A percentile compares a stretch with the other conserved stretches of the same genome.
Evolutionary conservation across 2,888 invertebrate genomes (phyloP).

Genomic region (Pristionchus mayeri): DNA sequence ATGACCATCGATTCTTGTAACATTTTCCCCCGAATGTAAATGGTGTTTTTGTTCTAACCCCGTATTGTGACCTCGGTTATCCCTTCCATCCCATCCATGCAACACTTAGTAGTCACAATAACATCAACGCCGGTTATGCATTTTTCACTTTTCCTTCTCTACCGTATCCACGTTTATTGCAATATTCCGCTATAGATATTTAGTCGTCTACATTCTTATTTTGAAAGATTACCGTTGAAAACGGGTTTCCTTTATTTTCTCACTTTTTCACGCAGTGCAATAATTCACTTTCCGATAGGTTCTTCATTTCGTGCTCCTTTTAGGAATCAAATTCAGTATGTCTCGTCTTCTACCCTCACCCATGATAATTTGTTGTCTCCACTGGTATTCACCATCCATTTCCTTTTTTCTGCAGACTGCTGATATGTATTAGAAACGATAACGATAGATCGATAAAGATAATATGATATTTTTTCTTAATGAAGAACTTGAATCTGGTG

Average conservation of each 20-base stretch:
- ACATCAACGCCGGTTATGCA: neutral
- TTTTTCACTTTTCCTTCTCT: neutral
- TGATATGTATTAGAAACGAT: constrained; percentile 2
- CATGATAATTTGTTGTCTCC: constrained; percentile 5
- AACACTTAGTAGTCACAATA: constrained; percentile 31
- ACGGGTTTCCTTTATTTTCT: neutral
- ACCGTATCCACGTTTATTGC: constrained; percentile 29
- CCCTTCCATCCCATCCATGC: constrained; percentile 20
- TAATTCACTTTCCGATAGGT: constrained; percentile 37
- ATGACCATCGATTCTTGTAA: neutral
- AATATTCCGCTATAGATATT: neutral
- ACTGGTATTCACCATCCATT: neutral
- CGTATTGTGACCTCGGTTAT: constrained; percentile 36
- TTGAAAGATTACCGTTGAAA: neutral
- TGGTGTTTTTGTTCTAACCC: constrained; percentile 30
- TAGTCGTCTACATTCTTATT: neutral
- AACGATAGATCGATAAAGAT: constrained; percentile 24
- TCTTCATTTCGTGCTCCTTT: neutral
- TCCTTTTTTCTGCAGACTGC: neutral
- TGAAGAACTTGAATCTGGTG: no score
- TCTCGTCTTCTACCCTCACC: neutral
- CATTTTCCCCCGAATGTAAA: neutral
- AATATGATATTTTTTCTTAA: no score
- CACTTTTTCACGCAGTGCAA: constrained; percentile 27
- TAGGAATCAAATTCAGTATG: constrained; percentile 32